Percentiles rank a stretch among this genome's conserved stretches.
Evolutionary conservation across 2,113 vertebrate species (phyloP).

Genomic region (Ursus arctos): DNA sequence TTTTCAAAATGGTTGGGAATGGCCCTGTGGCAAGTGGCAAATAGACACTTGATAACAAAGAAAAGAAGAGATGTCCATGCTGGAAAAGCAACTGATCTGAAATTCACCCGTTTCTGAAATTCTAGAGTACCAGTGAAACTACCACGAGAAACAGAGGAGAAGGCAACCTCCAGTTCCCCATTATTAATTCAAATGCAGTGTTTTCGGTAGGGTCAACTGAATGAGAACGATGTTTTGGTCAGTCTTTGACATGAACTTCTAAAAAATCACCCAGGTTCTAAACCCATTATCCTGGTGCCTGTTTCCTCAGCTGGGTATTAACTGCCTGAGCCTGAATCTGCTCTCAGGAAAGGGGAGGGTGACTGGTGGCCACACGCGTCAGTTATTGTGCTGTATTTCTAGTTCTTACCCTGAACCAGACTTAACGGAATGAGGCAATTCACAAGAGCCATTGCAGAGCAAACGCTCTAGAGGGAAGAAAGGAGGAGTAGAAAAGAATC

Average conservation of each 20-base stretch:
- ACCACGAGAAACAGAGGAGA: background rate
- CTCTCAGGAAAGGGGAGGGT: background rate
- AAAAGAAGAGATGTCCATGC: background rate
- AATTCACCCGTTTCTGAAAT: background rate
- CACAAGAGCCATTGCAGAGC: slow-evolving; percentile 17
- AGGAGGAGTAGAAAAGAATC: slow-evolving; percentile 75
- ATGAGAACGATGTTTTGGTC: background rate
- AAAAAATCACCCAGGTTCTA: background rate
- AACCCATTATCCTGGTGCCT: background rate
- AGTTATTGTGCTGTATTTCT: background rate
- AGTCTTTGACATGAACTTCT: background rate
- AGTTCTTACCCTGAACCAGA: background rate
- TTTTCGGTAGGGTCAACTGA: background rate
- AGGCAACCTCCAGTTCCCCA: background rate
- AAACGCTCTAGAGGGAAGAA: slow-evolving; percentile 78
- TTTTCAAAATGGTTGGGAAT: background rate
- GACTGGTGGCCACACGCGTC: background rate
- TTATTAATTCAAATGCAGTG: background rate
- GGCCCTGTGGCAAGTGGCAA: background rate
- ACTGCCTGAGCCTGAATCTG: background rate
- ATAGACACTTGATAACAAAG: background rate
- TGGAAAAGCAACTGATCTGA: background rate
- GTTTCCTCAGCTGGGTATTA: background rate
- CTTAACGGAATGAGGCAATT: background rate
- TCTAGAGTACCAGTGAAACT: background rate